Percentiles rank a stretch among this genome's conserved stretches.
Conservation (phyloP, 2,888 invertebrate species). For the Aporophyla lueneburgensis region DNA sequence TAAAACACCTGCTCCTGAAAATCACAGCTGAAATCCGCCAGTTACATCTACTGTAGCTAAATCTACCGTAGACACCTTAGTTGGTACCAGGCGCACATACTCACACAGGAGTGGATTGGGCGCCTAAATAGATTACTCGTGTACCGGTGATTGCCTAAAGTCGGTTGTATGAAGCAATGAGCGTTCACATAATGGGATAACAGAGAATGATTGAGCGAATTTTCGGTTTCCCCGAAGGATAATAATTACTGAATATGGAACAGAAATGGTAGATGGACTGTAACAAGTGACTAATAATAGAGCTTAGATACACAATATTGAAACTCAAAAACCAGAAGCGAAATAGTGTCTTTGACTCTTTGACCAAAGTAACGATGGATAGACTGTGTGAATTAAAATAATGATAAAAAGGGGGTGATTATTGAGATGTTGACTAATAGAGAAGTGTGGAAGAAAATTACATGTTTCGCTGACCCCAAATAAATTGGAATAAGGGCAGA, state of each 20-base stretch:
- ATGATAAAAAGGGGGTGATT: too few relatives aligned
- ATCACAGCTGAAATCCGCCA: constrained; percentile 20
- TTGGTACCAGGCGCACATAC: constrained; percentile 45
- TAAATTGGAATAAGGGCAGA: too few relatives aligned
- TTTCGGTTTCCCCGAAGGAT: constrained; percentile 5
- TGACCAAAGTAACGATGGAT: too few relatives aligned
- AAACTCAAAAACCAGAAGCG: background rate
- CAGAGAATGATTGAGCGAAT: constrained; percentile 14
- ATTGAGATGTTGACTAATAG: too few relatives aligned
- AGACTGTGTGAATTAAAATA: too few relatives aligned
- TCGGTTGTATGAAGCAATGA: constrained; percentile 30
- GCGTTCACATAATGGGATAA: constrained; percentile 36
- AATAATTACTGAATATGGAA: constrained; percentile 21
- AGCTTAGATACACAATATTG: background rate
- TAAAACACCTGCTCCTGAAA: constrained; percentile 8
- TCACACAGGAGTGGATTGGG: constrained; percentile 41
- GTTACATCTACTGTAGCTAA: constrained; percentile 13
- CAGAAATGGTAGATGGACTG: background rate
- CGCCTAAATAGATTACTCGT: constrained; percentile 55
- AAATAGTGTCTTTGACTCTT: background rate
- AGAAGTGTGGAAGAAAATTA: too few relatives aligned
- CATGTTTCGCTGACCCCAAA: too few relatives aligned
- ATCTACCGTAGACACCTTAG: constrained; percentile 14
- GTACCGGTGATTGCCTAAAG: constrained; percentile 43
- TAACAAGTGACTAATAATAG: background rate